A percentile compares a stretch with the other conserved stretches of the same genome.
Conservation (phyloP, 2,113 vertebrate species). For the Callionymus lyra region DNA sequence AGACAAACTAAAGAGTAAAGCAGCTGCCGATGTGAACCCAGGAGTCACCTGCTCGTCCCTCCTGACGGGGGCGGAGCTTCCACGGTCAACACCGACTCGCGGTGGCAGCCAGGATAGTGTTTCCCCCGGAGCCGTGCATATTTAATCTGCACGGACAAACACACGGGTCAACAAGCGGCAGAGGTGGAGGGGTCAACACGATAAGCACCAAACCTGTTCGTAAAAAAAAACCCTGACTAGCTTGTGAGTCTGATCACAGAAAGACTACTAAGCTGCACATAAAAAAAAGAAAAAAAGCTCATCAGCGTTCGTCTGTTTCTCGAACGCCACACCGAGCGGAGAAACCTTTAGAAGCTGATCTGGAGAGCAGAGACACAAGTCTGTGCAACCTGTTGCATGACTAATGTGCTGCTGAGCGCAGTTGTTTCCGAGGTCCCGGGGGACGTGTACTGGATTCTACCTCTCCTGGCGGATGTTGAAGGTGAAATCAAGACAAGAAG, state of each 20-base stretch:
- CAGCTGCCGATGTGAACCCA: conserved; percentile 5
- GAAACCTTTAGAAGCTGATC: no score
- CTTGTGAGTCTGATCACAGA: conserved; percentile 5
- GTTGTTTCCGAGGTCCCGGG: conserved; percentile 50
- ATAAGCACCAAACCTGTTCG: conserved; percentile 7
- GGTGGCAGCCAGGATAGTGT: conserved; percentile 60
- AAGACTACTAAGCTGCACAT: no score
- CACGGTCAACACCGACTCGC: conserved; percentile 50
- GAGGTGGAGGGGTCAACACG: conserved; percentile 25
- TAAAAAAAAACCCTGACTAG: no score
- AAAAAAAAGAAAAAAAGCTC: no score
- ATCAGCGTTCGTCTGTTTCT: no score
- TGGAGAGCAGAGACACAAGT: no score
- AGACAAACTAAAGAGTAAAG: no score
- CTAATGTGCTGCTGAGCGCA: conserved; percentile 52
- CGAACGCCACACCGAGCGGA: no score
- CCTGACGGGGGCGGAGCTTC: conserved; percentile 21
- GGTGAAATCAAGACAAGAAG: conserved; percentile 61
- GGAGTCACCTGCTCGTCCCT: conserved; percentile 37
- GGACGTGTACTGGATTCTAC: conserved; percentile 61
- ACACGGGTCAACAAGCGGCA: conserved; percentile 41
- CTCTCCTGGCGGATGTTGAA: conserved; percentile 58
- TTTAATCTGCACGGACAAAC: conserved; percentile 54
- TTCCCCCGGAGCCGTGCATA: conserved; percentile 62
- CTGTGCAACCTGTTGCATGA: conserved; percentile 56